Conservation (phyloP, 2,888 invertebrate genomes). For the Sympetrum striolatum region DNA sequence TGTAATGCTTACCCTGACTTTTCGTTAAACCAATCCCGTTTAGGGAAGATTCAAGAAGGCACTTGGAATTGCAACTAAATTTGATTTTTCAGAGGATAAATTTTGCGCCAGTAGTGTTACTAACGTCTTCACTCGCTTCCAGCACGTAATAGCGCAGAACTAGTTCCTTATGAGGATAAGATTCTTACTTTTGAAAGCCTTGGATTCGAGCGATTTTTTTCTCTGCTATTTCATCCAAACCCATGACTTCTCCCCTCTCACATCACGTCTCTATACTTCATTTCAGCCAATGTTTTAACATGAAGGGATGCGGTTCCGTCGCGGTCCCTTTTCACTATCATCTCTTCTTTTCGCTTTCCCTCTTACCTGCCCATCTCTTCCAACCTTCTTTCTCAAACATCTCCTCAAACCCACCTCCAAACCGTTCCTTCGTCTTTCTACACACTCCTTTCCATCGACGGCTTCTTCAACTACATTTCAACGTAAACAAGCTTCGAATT, state of each 20-base stretch:
- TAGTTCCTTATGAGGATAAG: neutral
- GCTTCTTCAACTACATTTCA: neutral
- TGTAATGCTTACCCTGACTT: too few species aligned
- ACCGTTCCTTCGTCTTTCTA: neutral
- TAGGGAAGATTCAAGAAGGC: too few species aligned
- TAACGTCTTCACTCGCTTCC: too few species aligned
- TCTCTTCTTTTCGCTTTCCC: neutral
- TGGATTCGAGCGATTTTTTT: neutral
- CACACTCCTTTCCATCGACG: neutral
- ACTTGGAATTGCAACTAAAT: too few species aligned
- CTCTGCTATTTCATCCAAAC: neutral
- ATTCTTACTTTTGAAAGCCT: neutral
- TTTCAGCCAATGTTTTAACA: conserved; percentile 55
- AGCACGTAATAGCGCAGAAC: too few species aligned
- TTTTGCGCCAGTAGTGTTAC: too few species aligned
- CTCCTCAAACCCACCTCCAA: too few species aligned
- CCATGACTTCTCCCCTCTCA: neutral
- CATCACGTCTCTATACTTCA: conserved; percentile 1
- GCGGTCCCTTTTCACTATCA: conserved; percentile 26
- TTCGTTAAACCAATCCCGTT: too few species aligned
- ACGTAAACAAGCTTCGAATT: neutral
- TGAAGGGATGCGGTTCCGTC: conserved; percentile 50
- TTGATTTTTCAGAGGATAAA: too few species aligned
- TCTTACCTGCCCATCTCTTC: neutral
- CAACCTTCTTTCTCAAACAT: neutral